Evolutionary conservation across 2,888 invertebrate genomes (phyloP), one percentile per base, ranked within the genome.

Genomic region (Rhodophaea formosa): DNA sequence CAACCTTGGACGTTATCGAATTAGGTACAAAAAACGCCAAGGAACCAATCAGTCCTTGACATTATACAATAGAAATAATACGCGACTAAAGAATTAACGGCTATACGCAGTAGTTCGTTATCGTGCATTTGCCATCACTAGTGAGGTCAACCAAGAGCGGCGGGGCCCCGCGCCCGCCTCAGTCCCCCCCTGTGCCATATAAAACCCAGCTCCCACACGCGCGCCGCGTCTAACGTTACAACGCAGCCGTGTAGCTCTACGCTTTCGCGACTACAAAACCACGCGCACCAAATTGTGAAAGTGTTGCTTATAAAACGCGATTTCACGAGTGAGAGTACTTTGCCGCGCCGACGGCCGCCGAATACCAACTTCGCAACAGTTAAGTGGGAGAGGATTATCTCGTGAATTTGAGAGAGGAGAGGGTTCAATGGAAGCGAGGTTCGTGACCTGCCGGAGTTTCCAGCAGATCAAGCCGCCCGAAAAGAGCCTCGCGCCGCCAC

Each of bases 401-500:
- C 74, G 77, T 76, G 69, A 74, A 80, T 77, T 70, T 72, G 78
- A 80, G 79, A 71, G 67, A 79, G 81, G 80, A 82, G 75, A 83
- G 84, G 80, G 86, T 89, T 91, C 91, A 89, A 92, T 92, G 92
- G 92, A 92, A 91, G 91, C 92, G 81, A 91, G 91, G 86, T 92
- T 91, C 87, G 92, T 92, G 78, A 88, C 87, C 69, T 92, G 92
- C 83, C 90, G 91, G 82, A 91, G 91, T 83, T 79, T 86, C 78
- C 90, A 90, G 90, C 89, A 90, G 84, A 88, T 88, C 81, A 91
- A 90, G 87, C 91, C 91, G 84, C 90, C 91, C 74, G 91, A 91
- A 82, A 90, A 91, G 88, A 89, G 78, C 76, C 77, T 90, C 69
- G 86, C 89, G 75, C 86, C 89, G 79, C 89, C 82, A 67, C 88